Conservation (phyloP, 2,113 vertebrate genomes). For the Dendrocopos noguchii region DNA sequence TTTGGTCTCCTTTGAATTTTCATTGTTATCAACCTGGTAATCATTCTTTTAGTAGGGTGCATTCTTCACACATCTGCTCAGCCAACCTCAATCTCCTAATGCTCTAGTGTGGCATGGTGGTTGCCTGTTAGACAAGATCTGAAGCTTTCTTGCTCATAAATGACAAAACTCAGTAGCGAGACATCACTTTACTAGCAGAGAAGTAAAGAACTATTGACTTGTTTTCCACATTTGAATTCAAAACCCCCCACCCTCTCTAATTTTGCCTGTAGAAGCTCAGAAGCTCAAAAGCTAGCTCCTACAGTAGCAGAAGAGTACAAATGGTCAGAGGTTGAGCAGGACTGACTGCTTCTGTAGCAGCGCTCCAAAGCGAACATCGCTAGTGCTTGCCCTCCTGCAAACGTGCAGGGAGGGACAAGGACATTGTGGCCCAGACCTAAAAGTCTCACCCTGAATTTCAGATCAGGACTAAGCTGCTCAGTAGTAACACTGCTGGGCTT, state of each 20-base stretch:
- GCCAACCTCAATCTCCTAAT: neutral
- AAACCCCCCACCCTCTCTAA: accelerated
- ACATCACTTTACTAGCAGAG: neutral
- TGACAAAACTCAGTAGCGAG: neutral
- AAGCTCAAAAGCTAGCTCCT: neutral
- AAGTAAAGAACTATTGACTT: neutral
- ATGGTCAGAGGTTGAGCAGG: neutral
- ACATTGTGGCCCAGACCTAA: neutral
- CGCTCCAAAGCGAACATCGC: neutral
- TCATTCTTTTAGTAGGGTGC: neutral
- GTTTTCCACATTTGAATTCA: neutral
- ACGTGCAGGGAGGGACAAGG: neutral
- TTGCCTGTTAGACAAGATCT: neutral
- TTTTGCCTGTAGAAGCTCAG: neutral
- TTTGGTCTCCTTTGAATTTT: neutral
- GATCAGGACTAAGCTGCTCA: neutral
- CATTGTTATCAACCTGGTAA: neutral
- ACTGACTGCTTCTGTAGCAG: neutral
- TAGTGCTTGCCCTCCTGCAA: neutral
- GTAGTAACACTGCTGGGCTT: neutral
- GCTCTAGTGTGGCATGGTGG: neutral
- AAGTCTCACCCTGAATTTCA: neutral
- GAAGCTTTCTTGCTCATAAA: neutral
- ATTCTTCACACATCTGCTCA: neutral
- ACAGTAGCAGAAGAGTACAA: neutral